Base-by-base conservation (phyloP, 2,888 invertebrate species). In the Plutella xylostella region DNA sequence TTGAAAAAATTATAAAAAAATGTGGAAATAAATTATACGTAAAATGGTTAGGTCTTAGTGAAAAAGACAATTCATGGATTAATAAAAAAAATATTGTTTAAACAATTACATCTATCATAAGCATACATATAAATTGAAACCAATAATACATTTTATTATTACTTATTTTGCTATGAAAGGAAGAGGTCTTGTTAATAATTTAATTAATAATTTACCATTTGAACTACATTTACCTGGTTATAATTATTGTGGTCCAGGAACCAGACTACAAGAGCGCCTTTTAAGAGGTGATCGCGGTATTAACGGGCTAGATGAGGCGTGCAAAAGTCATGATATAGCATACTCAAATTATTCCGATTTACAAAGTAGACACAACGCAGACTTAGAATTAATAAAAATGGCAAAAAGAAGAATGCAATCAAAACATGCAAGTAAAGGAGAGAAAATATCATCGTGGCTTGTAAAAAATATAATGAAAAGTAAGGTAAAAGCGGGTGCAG, bases 271-370 rank as follows among this genome's bases (percentile, higher is more conserved):
- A 53, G 56, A 53, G 59, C 54, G 47, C 53, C 56, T 48, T 52
- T 51, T 4, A 57, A 59, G 68, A 25, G 65, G 63, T 14, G 67
- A 71, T 54, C 45, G 28, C 19, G 66, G 67, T 14, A 21, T 49
- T 3, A 49, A 49, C 42, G 7, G 9, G 11, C 18, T 49, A 17
- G 49, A 49, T 37, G 31, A 37, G 15, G 47, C 47, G 15, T 47
- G 47, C 20, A 47, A 22, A 37, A 7, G 35, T 2, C 45, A 49
- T 25, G 46, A 49, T 38, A 49, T 49, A 20, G 43, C 47, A 3
- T 47, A 49, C 28, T n/a, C n/a, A n/a, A n/a, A n/a, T n/a, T n/a
- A 21, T 33, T n/a, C 44, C 45, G 6, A 34, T 17, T 33, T 38
- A 48, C 48, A 43, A 57, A 43, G 18, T 40, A 14, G 46, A 51